Conservation (phyloP, 2,797 vertebrate genomes). For the Pogonophryne albipinna region DNA sequence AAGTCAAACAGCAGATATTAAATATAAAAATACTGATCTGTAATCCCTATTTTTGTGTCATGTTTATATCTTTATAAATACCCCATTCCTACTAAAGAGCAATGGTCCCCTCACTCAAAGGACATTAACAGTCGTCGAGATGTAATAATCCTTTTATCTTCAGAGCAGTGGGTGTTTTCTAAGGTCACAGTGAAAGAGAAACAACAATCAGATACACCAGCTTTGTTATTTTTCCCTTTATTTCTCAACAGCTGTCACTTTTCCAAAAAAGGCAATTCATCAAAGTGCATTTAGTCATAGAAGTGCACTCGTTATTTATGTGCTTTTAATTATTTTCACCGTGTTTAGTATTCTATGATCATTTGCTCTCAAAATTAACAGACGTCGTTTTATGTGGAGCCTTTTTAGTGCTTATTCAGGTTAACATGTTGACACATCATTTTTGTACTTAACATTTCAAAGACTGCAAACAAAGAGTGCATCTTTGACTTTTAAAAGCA, state of each 20-base stretch:
- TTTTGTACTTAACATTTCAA: neutral
- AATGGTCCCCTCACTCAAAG: neutral
- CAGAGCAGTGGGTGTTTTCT: conserved; percentile 8
- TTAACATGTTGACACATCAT: neutral
- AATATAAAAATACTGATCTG: conserved; percentile 19
- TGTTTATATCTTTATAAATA: conserved; percentile 32
- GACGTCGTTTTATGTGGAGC: neutral
- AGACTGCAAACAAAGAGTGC: too few relatives aligned
- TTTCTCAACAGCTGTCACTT: conserved; percentile 31
- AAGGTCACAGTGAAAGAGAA: conserved; percentile 23
- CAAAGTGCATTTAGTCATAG: conserved; percentile 19
- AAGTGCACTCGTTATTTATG: neutral
- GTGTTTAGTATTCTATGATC: neutral
- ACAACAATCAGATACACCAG: conserved; percentile 10
- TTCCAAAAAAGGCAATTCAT: conserved; percentile 18
- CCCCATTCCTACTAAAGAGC: neutral
- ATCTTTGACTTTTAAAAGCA: neutral
- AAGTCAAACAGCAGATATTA: conserved; percentile 27
- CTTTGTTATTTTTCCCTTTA: conserved; percentile 9
- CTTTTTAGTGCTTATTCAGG: neutral
- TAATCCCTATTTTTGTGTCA: conserved; percentile 26
- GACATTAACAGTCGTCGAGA: conserved; percentile 22
- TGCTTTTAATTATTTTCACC: conserved; percentile 18
- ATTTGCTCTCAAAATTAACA: neutral
- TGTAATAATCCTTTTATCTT: conserved; percentile 51